A percentile compares a stretch with the other conserved stretches of the same genome.
Conservation (phyloP, 2,888 invertebrate species). For the Calephelis perditalis region DNA sequence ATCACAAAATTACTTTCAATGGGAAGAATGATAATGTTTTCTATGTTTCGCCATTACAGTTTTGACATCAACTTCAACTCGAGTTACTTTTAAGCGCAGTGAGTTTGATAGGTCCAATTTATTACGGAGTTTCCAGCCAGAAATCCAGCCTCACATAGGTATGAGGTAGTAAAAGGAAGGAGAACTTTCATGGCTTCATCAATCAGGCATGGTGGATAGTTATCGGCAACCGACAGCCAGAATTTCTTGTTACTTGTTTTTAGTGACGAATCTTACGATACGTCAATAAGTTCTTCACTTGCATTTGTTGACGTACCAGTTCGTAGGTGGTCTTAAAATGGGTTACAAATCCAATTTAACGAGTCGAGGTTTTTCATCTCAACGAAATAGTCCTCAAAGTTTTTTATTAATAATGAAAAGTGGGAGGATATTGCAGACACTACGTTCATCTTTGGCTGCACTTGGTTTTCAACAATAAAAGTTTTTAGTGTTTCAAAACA, state of each 20-base stretch:
- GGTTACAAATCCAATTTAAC: too few relatives aligned
- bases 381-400: not conserved
- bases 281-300: slow-evolving; percentile 19
- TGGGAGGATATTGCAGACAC: not conserved
- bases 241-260: slow-evolving; percentile 17
- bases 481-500: not conserved
- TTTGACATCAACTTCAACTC: too few relatives aligned
- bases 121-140: accelerated
- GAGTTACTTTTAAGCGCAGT: too few relatives aligned
- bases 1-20: too few relatives aligned
- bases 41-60: too few relatives aligned
- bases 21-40: too few relatives aligned
- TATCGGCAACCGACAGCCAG: not conserved
- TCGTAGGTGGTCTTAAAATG: too few relatives aligned
- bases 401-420: not conserved
- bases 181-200: too few relatives aligned
- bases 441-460: not conserved
- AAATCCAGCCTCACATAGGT: too few relatives aligned
- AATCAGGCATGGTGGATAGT: too few relatives aligned
- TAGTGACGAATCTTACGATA: slow-evolving; percentile 17
- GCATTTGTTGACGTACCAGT: not conserved
- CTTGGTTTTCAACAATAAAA: not conserved
- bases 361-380: not conserved
- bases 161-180: too few relatives aligned
- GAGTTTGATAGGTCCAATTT: too few relatives aligned